Conservation (phyloP, 1,140 invertebrate species). For the Philopotamus ludificatus region DNA sequence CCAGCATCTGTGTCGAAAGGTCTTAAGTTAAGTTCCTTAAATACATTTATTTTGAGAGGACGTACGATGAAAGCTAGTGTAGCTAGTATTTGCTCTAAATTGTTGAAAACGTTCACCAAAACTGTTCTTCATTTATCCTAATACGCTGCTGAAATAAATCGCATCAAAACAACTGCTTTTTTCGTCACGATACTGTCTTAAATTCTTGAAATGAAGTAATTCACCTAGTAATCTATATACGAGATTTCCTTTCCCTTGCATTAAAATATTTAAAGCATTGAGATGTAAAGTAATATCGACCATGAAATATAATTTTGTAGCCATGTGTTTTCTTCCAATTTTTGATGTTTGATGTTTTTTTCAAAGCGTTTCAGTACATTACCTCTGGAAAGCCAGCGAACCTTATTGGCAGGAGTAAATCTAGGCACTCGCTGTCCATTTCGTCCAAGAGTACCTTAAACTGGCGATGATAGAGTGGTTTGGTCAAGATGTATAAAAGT, state of each 20-base stretch:
- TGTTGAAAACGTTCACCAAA: slow-evolving; percentile 37
- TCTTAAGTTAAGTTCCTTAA: slow-evolving; percentile 2
- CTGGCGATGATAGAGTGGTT: slow-evolving; percentile 44
- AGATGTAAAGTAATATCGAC: too few species aligned
- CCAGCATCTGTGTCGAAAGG: slow-evolving; percentile 20
- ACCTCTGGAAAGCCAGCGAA: neutral
- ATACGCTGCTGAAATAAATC: too few species aligned
- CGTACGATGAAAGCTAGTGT: too few species aligned
- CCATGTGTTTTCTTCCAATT: neutral
- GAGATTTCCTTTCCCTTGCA: too few species aligned
- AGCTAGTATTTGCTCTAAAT: slow-evolving; percentile 11
- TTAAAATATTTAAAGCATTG: too few species aligned
- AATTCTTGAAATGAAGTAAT: too few species aligned
- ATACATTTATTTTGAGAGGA: neutral
- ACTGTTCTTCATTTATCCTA: slow-evolving; percentile 43
- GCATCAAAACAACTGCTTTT: too few species aligned
- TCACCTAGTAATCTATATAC: too few species aligned
- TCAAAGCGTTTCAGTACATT: neutral
- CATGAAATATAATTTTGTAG: neutral
- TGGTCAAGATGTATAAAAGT: slow-evolving; percentile 42
- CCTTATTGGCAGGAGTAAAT: neutral
- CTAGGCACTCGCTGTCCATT: slow-evolving; percentile 39
- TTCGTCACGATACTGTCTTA: too few species aligned
- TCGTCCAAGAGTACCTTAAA: slow-evolving; percentile 44
- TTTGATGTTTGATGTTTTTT: too few species aligned